Evolutionary conservation across 2,797 vertebrate genomes (phyloP), one percentile per base, ranked within the genome.

Genomic region (Cyclura pinguis): DNA sequence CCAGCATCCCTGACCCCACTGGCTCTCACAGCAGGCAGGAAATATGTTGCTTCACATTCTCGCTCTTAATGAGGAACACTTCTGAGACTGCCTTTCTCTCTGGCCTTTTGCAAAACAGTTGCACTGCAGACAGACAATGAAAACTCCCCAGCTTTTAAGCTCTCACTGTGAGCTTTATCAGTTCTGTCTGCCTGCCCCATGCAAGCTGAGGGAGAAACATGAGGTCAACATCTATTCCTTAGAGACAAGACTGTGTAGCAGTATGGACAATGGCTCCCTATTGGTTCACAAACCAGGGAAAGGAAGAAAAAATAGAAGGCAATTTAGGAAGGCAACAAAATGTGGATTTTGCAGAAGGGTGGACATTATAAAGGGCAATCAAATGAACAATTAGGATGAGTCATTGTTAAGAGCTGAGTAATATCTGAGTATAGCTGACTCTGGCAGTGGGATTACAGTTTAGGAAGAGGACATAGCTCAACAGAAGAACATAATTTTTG

Each of bases 151-250:
- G 0, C 47, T 89, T 74, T 94, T 93, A 90, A 18, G 3, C 91
- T 92, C 91, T 89, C 59, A 78, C 10, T 78, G 80, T 0, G 73
- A 90, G 24, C 8, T 91, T 92, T 90, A 81, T 85, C 38, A 29
- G 62, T 93, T 92, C 13, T 29, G 38, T 92, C 42, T 92, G 85
- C 18, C 67, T 35, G 83, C 87, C 85, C 20, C 42, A 87, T 88
- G 62, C 42, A 94, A 89, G 57, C 12, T 87, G 47, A 92, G 18
- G 5, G 82, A 69, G 22, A 80, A n/a, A 91, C 62, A 62, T 59
- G 62, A 92, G 83, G 22, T 55, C 29, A 85, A 91, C 0, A 24
- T 89, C 88, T 59, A 52, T 85, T 73, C 74, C 50, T 93, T 85
- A 69, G 69, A 89, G 38, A 55, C 80, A 86, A 50, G 1, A 3